These are phyloP conservation scores for Sarcophaga subvicina DNA, from an alignment of 2,888 invertebrate genomes.

Conservation along the genomic window DNA sequence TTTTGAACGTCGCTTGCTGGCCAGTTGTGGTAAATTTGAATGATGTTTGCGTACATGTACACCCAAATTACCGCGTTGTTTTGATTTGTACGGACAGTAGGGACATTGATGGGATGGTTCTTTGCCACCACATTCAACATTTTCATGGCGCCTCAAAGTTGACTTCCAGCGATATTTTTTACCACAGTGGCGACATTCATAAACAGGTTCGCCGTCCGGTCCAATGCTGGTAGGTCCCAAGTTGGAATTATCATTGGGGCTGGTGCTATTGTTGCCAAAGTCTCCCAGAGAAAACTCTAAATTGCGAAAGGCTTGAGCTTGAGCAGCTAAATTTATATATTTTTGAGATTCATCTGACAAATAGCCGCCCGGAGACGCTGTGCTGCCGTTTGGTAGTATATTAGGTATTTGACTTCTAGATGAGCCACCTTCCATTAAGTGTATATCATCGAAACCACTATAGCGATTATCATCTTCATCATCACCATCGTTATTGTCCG, in stretches of 20 bases:
- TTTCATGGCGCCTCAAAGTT: constrained; percentile 90
- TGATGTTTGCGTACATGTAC: constrained; percentile 91
- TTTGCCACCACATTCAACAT: constrained; percentile 91
- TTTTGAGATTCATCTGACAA: constrained; percentile 76
- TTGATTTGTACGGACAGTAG: constrained; percentile 89
- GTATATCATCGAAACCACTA: constrained; percentile 81
- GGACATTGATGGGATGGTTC: constrained; percentile 91
- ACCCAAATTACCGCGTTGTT: constrained; percentile 90
- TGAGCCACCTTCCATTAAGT: constrained; percentile 77
- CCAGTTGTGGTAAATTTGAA: constrained; percentile 79
- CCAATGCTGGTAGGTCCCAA: constrained; percentile 85
- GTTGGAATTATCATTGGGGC: constrained; percentile 65
- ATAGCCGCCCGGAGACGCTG: constrained; percentile 70
- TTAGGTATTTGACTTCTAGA: constrained; percentile 71
- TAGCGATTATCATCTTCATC: constrained; percentile 80
- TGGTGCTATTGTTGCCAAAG: constrained; percentile 66
- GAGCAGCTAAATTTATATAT: constrained; percentile 73
- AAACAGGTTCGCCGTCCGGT: constrained; percentile 77
- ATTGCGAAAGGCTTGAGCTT: constrained; percentile 73
- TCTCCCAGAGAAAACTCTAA: constrained; percentile 79
- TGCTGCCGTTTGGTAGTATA: constrained; percentile 67
- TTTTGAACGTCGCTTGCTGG: constrained; percentile 79
- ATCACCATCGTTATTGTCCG: constrained; percentile 74
- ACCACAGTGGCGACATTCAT: constrained; percentile 88
- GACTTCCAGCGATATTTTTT: constrained; percentile 93